Evolutionary conservation across 2,113 vertebrate genomes (phyloP).

Genomic region (Tragelaphus strepsiceros): DNA sequence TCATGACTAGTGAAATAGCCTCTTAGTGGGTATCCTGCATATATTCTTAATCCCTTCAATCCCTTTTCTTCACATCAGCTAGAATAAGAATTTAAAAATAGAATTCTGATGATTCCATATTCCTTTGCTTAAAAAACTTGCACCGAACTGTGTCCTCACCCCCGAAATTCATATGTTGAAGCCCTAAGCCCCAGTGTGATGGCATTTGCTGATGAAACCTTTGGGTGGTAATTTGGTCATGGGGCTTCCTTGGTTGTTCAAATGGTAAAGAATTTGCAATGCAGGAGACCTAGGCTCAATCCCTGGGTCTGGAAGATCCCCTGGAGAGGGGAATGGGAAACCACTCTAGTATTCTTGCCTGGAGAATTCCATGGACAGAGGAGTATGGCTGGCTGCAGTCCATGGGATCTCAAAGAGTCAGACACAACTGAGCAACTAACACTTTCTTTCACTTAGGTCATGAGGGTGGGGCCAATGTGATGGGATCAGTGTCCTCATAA

Average conservation of each 20-base stretch:
- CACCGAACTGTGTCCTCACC: not conserved
- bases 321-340: not conserved
- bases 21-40: not conserved
- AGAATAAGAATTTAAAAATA: not conserved
- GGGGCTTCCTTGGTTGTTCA: not conserved
- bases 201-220: not conserved
- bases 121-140: conserved; percentile 9
- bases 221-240: not conserved
- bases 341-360: not conserved
- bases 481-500: not conserved
- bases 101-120: not conserved
- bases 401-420: not conserved
- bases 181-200: not conserved
- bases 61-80: not conserved
- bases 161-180: not conserved
- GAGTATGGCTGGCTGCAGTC: not conserved
- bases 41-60: not conserved
- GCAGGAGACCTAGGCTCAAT: not conserved
- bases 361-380: not conserved
- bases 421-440: not conserved
- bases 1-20: not conserved
- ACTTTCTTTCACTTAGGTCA: not conserved
- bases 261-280: not conserved
- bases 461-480: not conserved
- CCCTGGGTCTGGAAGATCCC: not conserved